phyloP scores from a whole-genome alignment of 2,113 vertebrate species.

The Hypanus sabinus region DNA sequence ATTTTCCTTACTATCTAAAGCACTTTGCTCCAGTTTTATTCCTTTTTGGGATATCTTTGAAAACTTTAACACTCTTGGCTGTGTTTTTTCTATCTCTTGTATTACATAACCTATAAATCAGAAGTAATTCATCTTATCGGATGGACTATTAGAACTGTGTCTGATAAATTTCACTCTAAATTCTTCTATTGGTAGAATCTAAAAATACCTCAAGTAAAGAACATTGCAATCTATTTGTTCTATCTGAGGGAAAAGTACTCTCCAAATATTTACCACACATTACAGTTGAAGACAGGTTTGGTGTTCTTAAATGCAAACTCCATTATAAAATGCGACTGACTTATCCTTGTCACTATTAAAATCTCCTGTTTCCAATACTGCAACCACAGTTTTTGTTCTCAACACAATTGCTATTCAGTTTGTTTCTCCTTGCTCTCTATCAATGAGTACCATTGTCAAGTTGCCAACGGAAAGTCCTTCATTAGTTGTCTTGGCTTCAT shows the following conservation, averaged over 20 bases:
- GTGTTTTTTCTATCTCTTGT: neutral
- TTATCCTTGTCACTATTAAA: neutral
- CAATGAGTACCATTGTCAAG: neutral
- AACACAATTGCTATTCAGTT: neutral
- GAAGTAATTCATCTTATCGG: no score
- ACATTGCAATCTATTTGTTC: no score
- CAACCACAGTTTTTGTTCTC: neutral
- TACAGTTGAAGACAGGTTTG: no score
- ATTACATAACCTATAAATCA: no score
- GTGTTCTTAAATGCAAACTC: neutral
- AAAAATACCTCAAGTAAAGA: no score
- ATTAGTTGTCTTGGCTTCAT: neutral
- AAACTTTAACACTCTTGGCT: no score
- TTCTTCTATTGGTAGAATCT: no score
- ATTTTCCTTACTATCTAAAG: neutral
- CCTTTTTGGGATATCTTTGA: no score
- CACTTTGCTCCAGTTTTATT: neutral
- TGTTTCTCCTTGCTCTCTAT: neutral
- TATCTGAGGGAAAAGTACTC: neutral
- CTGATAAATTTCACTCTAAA: no score
- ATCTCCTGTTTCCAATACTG: neutral
- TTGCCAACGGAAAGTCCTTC: neutral
- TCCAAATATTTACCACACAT: neutral
- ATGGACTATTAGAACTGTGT: neutral
- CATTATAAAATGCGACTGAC: neutral